Percentiles rank a stretch among this genome's conserved stretches.
phyloP scores from a whole-genome alignment of 2,888 invertebrate genomes.

The Diabrotica balteata region DNA sequence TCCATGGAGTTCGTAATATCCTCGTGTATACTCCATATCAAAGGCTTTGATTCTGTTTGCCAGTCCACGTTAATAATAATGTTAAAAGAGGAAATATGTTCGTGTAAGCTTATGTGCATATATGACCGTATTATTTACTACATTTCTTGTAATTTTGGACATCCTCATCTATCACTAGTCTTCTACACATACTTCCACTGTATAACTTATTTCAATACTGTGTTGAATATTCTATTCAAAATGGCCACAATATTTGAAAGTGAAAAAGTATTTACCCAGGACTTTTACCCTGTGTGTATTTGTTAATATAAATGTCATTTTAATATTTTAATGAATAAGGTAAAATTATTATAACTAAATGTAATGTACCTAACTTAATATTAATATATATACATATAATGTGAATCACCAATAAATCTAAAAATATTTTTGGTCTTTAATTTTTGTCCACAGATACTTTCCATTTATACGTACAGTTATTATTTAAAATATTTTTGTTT shows the following conservation, averaged over 20 bases:
- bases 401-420: constrained; percentile 33
- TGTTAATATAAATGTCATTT: constrained; percentile 32
- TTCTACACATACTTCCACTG: not conserved
- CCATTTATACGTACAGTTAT: too few species aligned
- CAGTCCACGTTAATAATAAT: too few species aligned
- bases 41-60: too few species aligned
- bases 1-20: too few species aligned
- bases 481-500: too few species aligned
- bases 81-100: too few species aligned
- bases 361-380: constrained; percentile 30
- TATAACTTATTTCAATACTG: not conserved
- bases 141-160: too few species aligned
- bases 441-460: not conserved
- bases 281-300: constrained; percentile 8
- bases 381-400: constrained; percentile 23
- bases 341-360: constrained; percentile 31
- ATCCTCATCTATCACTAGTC: not conserved
- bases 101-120: too few species aligned
- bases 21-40: too few species aligned
- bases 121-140: too few species aligned
- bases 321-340: constrained; percentile 27
- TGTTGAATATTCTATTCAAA: constrained; percentile 12
- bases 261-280: constrained; percentile 10
- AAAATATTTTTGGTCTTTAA: constrained; percentile 2
- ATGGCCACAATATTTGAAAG: constrained; percentile 6